phyloP scores from a whole-genome alignment of 2,113 vertebrate species.

The Mionectes macconnelli region DNA sequence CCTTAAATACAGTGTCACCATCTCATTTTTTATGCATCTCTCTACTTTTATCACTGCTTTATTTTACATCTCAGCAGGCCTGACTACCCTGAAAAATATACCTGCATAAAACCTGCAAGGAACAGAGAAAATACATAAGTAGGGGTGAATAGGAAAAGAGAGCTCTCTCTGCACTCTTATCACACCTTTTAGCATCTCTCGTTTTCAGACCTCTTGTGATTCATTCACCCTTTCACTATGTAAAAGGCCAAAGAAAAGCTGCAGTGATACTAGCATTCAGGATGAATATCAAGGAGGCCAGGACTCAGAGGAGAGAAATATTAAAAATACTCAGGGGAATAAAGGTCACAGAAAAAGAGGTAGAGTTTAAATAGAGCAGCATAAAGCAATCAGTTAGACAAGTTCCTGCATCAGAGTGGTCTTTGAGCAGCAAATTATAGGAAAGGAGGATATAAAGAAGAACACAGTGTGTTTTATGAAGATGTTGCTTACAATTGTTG shows the following conservation, averaged over 20 bases:
- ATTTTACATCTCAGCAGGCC: constrained; percentile 14
- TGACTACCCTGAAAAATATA: not conserved
- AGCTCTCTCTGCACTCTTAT: not conserved
- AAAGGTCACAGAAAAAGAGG: not conserved
- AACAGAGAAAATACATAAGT: not conserved
- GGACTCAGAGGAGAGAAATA: not conserved
- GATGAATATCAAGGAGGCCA: constrained; percentile 9
- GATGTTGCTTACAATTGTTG: not conserved
- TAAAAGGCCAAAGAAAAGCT: constrained; percentile 25
- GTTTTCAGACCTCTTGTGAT: not conserved
- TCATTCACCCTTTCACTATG: constrained; percentile 7
- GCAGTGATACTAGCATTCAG: not conserved
- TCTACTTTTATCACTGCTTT: not conserved
- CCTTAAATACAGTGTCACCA: not conserved
- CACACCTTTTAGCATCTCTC: constrained; percentile 15
- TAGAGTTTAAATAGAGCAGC: constrained; percentile 4
- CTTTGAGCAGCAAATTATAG: not conserved
- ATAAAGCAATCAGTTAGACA: not conserved
- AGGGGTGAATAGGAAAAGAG: not conserved
- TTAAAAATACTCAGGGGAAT: not conserved
- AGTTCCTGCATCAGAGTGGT: not conserved
- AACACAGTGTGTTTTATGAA: not conserved
- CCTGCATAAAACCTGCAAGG: not conserved
- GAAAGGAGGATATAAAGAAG: not conserved
- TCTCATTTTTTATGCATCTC: constrained; percentile 9